Conservation (phyloP, 2,113 vertebrate genomes). For the Bettongia penicillata region DNA sequence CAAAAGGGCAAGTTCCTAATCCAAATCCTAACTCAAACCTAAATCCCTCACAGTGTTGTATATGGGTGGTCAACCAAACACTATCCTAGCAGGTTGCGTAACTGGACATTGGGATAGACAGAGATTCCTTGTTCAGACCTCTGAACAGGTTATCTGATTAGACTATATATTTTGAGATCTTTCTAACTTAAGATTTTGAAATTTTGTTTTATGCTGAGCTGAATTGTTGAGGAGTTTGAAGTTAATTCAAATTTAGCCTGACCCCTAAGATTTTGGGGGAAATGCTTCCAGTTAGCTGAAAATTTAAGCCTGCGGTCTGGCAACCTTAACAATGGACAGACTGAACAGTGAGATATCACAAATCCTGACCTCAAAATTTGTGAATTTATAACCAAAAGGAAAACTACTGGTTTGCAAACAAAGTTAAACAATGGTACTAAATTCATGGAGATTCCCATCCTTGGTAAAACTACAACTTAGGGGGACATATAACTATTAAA, state of each 20-base stretch:
- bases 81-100: not conserved
- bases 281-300: not conserved
- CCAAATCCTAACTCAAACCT: not conserved
- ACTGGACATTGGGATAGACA: not conserved
- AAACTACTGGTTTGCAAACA: not conserved
- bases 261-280: not conserved
- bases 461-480: not conserved
- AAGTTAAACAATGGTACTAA: not conserved
- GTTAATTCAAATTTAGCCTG: not conserved
- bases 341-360: not conserved
- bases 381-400: not conserved
- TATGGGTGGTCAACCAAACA: not conserved
- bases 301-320: not conserved
- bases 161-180: not conserved
- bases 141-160: not conserved
- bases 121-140: not conserved
- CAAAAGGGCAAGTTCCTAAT: not conserved
- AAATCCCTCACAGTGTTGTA: not conserved
- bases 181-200: not conserved
- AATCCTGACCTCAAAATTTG: not conserved
- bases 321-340: not conserved
- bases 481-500: not conserved
- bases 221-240: not conserved
- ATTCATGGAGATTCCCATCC: not conserved
- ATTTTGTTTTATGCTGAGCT: not conserved